A percentile compares a stretch with the other conserved stretches of the same genome.
Conservation (phyloP, 2,113 vertebrate species). For the Psephotus haematonotus region DNA sequence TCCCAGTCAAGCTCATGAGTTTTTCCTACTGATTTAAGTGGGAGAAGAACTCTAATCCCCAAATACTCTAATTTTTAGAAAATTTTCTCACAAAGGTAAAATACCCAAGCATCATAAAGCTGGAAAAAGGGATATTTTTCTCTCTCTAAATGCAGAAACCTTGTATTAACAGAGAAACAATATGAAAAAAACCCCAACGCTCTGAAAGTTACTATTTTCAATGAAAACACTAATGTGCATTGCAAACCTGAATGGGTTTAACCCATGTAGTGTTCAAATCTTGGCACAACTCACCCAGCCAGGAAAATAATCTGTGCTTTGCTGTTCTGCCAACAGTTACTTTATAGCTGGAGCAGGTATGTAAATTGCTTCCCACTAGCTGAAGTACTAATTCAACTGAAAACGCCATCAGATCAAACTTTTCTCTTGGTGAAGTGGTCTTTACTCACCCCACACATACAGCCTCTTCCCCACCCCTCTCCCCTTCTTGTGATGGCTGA, state of each 20-base stretch:
- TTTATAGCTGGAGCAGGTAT: neutral
- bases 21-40: neutral
- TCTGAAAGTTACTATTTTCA: neutral
- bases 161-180: neutral
- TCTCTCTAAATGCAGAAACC: neutral
- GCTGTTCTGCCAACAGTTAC: neutral
- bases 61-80: neutral
- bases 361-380: neutral
- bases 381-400: constrained; percentile 12
- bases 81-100: neutral
- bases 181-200: neutral
- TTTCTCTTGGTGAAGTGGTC: neutral
- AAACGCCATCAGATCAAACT: neutral
- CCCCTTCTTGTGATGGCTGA: neutral
- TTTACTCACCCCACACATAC: neutral
- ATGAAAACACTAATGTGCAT: neutral
- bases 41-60: neutral
- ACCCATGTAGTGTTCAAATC: neutral
- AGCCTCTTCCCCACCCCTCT: accelerated
- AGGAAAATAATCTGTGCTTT: neutral
- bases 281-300: neutral
- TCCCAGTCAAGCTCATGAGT: neutral
- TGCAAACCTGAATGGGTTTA: neutral
- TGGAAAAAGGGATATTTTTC: neutral
- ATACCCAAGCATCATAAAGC: neutral